Evolutionary conservation across 2,113 vertebrate species (phyloP), one percentile per base, ranked within the genome.

Genomic region (Pachycephala philippinensis): DNA sequence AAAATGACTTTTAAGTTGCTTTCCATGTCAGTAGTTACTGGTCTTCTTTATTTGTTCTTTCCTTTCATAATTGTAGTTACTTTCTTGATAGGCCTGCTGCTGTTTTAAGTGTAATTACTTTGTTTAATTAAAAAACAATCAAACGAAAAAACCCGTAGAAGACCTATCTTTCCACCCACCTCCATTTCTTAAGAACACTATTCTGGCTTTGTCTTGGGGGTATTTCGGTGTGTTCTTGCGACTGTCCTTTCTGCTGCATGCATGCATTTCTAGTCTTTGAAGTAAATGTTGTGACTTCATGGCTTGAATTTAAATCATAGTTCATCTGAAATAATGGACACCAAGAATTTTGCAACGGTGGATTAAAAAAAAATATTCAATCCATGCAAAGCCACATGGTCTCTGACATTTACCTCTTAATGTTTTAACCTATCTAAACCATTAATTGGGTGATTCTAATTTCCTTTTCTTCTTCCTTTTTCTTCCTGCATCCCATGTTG

Each of bases 391-490:
- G 96, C 96, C 95, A 93, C 40, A 27, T 92, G 44, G 91, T 95
- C 90, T 97, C 96, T 82, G 96, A 95, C 94, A 89, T 97, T 97
- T 96, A 91, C 96, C 92, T 94, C 68, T 84, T 84, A 63, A 89
- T 96, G 81, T 97, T 98, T 98, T 98, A 98, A 97, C 96, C 94
- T 47, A 60, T 96, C 98, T 97, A 98, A 98, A 95, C 71, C 80
- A 97, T 98, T 98, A 97, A 97, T 92, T 96, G 96, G 93, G 95
- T 97, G 97, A 97, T 97, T 98, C 98, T 99, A 98, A 99, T 98
- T 97, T 98, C 98, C 98, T 99, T 96, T 99, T 99, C 98, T 99
- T 98, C 99, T 98, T 98, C 98, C 98, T 99, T 98, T 98, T 95
- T 98, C 97, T 98, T 98, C 98, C 98, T 98, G 98, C 98, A 99